These are phyloP conservation scores for Eupeodes luniger DNA, from an alignment of 2,888 invertebrate species.

Conservation along the genomic window DNA sequence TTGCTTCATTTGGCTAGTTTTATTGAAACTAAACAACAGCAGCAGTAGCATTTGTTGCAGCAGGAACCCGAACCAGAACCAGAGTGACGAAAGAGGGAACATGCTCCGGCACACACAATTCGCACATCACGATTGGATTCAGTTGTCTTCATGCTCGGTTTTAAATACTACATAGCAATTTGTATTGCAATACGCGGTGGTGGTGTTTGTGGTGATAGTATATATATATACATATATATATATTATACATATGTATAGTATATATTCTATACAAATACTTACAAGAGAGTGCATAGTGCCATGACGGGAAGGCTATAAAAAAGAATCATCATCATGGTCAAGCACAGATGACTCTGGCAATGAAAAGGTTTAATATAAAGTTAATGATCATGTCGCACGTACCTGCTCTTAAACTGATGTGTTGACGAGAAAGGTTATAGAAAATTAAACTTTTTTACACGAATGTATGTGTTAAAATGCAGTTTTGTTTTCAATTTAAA, in stretches of 20 bases:
- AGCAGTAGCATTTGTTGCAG: background rate
- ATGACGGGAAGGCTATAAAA: conserved; percentile 63
- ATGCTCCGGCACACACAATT: conserved; percentile 52
- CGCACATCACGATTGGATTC: conserved; percentile 53
- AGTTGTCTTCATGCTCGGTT: conserved; percentile 52
- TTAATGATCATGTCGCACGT: background rate
- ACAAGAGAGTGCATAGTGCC: conserved; percentile 50
- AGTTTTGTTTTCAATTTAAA: too few relatives aligned
- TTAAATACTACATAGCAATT: conserved; percentile 43
- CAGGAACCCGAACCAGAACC: background rate
- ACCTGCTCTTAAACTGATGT: background rate
- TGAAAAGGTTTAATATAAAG: conserved; percentile 27
- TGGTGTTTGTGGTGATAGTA: conserved; percentile 3
- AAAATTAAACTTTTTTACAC: too few relatives aligned
- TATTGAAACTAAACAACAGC: conserved; percentile 46
- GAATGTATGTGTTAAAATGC: too few relatives aligned
- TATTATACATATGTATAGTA: conserved; percentile 36
- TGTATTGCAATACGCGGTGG: conserved; percentile 53
- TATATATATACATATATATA: conserved; percentile 17
- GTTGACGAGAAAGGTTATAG: too few relatives aligned
- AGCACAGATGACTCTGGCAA: conserved; percentile 70
- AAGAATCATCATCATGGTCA: conserved; percentile 70
- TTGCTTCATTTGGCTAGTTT: conserved; percentile 62
- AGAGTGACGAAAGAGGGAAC: background rate
- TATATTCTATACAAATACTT: conserved; percentile 37